Base-by-base conservation (phyloP, 2,888 invertebrate species). In the Dioctria linearis region DNA sequence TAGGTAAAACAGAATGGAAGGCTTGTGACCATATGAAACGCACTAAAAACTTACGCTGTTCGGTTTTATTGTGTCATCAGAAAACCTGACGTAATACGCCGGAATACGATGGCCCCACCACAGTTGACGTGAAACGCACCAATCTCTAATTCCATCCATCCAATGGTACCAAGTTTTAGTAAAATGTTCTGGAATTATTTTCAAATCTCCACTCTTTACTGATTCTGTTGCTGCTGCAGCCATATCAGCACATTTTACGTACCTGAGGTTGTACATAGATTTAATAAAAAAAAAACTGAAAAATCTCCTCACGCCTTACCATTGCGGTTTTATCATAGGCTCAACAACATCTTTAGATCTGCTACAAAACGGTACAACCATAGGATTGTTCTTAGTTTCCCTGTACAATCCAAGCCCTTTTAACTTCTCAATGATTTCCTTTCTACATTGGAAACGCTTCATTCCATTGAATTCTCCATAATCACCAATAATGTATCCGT, bases 31-130 rank as follows among this genome's bases (percentile, higher is more conserved):
- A n/a, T n/a, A n/a, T n/a, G 25, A 25, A 25, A 25, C 25, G 25
- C 25, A 25, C 25, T 25, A 25, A 25, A 25, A 25, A 86, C 88
- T 86, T 83, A 89, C 89, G 83, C 88, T 85, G 71, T 88, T 85
- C 9, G 82, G 66, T 49, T 86, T 84, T 9, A 87, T 89, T 65
- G 85, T 84, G 43, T 88, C 83, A 86, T 90, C 92, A 80, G 90
- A 90, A 80, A 93, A 88, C 8, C 90, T 91, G 11, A 96, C 93
- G 86, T 91, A 93, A 87, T 98, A 99, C 0, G 97, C 98, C 0
- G 99, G 99, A 84, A 99, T 97, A 80, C 96, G 93, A 89, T 99
- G 99, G 1, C 99, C 99, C 99, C 99, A 99, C 99, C 99, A 99
- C 79, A 99, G 91, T 88, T 99, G 99, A 2, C 96, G 91, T 0